These are phyloP conservation scores for Brachionus plicatilis DNA, from an alignment of 1,140 invertebrate genomes.

Conservation along the genomic window DNA sequence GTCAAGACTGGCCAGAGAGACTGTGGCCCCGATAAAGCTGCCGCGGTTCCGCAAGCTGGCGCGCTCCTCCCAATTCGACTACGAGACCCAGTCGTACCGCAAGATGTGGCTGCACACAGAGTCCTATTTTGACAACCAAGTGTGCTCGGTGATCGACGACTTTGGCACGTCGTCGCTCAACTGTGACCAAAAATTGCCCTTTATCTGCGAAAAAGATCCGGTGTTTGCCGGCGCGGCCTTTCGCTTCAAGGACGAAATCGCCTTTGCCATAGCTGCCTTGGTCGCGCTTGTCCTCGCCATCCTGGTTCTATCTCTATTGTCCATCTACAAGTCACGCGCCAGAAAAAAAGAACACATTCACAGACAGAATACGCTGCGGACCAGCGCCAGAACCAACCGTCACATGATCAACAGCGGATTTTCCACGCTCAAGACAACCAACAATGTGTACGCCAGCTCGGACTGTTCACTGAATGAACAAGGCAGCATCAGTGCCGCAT, in stretches of 20 bases:
- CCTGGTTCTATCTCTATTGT: not conserved
- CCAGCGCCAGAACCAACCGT: constrained; percentile 21
- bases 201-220: constrained; percentile 37
- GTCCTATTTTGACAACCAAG: not conserved
- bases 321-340: not conserved
- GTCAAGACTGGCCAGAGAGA: constrained; percentile 14
- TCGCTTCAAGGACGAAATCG: constrained; percentile 28
- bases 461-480: not conserved
- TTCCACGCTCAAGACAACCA: not conserved
- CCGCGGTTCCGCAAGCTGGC: constrained; percentile 24
- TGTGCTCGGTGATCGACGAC: constrained; percentile 29
- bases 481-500: not conserved
- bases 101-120: constrained; percentile 25
- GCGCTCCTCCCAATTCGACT: not conserved
- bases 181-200: constrained; percentile 1
- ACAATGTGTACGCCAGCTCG: not conserved
- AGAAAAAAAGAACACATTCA: constrained; percentile 31
- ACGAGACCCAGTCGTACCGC: constrained; percentile 32
- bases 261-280: not conserved
- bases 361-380: constrained; percentile 12
- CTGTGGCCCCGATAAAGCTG: constrained; percentile 16
- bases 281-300: not conserved
- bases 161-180: not conserved
- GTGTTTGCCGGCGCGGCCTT: constrained; percentile 24
- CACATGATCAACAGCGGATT: constrained; percentile 13